These are phyloP conservation scores for Eptesicus fuscus DNA, from an alignment of 2,113 vertebrate genomes.

Conservation along the genomic window DNA sequence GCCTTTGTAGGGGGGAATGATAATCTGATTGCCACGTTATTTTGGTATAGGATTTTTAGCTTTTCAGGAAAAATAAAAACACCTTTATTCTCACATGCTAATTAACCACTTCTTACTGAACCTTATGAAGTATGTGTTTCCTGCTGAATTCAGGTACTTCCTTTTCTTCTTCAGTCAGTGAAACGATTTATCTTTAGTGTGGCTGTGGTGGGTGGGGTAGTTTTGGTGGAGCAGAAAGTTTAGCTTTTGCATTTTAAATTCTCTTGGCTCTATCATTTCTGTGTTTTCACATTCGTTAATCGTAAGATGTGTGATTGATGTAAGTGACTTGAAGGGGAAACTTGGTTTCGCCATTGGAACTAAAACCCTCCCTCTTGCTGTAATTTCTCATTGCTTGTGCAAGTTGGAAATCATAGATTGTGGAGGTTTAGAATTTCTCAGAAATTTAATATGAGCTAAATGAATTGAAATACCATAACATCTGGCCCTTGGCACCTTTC, in stretches of 20 bases:
- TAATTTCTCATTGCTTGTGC: neutral
- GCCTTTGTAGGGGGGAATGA: neutral
- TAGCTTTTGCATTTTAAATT: neutral
- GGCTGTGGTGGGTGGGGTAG: neutral
- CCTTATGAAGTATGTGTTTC: neutral
- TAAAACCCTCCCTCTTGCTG: neutral
- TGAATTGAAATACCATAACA: neutral
- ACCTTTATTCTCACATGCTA: neutral
- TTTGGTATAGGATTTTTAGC: constrained; percentile 25
- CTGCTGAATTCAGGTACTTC: neutral
- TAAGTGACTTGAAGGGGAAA: neutral
- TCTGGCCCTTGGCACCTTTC: neutral
- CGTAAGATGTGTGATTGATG: neutral
- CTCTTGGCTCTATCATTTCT: neutral
- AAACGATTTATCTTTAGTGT: neutral
- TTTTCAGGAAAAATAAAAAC: neutral
- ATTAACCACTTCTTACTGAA: neutral
- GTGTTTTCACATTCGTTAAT: neutral
- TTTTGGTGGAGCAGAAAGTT: neutral
- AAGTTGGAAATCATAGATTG: neutral
- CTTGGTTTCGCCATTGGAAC: neutral
- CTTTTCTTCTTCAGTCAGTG: neutral
- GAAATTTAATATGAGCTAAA: neutral
- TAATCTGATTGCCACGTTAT: neutral
- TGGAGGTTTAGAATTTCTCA: neutral